Conservation (phyloP, 2,797 vertebrate species). For the Typhlichthys subterraneus region DNA sequence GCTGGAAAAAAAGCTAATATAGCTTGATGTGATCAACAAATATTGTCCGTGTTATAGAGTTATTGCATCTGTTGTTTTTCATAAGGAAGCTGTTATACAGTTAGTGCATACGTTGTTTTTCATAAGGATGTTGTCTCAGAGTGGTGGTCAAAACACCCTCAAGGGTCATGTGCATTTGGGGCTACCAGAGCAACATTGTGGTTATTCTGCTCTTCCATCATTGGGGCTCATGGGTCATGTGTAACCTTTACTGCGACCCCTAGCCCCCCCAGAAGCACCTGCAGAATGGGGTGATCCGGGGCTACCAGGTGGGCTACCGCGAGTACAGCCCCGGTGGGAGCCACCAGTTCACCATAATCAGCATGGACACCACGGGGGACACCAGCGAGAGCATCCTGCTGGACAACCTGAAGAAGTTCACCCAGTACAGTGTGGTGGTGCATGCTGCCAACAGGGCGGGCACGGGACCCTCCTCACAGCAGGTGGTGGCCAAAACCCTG, state of each 20-base stretch:
- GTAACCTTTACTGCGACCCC: too few relatives aligned
- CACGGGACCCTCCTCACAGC: slow-evolving; percentile 96
- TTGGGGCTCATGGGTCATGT: too few relatives aligned
- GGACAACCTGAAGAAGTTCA: slow-evolving; percentile 97
- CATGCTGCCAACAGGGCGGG: slow-evolving; percentile 96
- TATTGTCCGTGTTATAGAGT: too few relatives aligned
- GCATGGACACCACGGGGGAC: slow-evolving; percentile 93
- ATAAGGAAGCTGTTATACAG: too few relatives aligned
- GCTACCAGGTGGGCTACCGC: slow-evolving; percentile 97
- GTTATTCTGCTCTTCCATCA: too few relatives aligned
- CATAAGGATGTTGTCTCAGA: too few relatives aligned
- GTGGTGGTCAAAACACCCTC: too few relatives aligned
- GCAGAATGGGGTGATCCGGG: slow-evolving; percentile 96
- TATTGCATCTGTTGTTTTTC: too few relatives aligned
- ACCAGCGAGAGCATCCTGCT: slow-evolving; percentile 88
- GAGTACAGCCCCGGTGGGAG: slow-evolving; percentile 95
- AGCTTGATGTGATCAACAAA: too few relatives aligned
- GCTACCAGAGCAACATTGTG: too few relatives aligned
- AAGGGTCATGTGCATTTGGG: too few relatives aligned
- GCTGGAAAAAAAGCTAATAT: neutral
- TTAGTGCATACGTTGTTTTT: too few relatives aligned
- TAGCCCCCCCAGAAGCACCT: slow-evolving; percentile 94
- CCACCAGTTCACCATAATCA: slow-evolving; percentile 97
- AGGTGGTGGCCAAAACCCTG: slow-evolving; percentile 94
- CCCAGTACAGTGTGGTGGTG: slow-evolving; percentile 97